phyloP scores from a whole-genome alignment of 2,888 invertebrate species.

The Acleris holmiana region DNA sequence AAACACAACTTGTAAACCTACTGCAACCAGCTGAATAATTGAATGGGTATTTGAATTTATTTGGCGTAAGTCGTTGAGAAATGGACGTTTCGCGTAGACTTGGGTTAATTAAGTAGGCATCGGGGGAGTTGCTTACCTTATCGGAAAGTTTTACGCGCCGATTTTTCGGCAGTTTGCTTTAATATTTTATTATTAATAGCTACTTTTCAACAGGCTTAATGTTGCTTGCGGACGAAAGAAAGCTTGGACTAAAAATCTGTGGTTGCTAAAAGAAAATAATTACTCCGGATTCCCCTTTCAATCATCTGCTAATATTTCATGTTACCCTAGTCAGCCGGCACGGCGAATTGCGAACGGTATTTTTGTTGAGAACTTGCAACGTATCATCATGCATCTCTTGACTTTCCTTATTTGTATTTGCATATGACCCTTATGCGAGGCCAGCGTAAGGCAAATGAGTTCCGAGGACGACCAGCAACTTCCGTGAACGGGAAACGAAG shows the following conservation, averaged over 20 bases:
- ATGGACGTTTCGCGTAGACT: conserved; percentile 20
- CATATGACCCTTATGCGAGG: conserved; percentile 26
- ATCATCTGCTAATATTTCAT: not conserved
- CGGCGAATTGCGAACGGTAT: not conserved
- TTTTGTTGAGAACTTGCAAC: conserved; percentile 5
- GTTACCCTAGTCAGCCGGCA: not conserved
- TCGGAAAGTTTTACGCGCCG: conserved; percentile 26
- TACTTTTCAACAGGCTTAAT: conserved; percentile 7
- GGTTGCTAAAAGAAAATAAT: conserved; percentile 1
- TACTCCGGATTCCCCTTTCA: not conserved
- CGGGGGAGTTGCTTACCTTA: conserved; percentile 25
- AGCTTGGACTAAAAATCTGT: not conserved
- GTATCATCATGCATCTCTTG: conserved; percentile 20
- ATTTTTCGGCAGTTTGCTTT: conserved; percentile 27
- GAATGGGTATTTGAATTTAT: conserved; percentile 36
- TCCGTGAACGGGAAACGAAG: conserved; percentile 20
- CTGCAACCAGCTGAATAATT: conserved; percentile 30
- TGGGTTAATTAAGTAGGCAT: conserved; percentile 28
- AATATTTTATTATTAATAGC: conserved; percentile 30
- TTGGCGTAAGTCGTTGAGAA: conserved; percentile 22
- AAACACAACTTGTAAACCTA: conserved; percentile 23
- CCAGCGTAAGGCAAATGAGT: conserved; percentile 17
- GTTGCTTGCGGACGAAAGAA: not conserved
- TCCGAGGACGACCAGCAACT: conserved; percentile 25
- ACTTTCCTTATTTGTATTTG: conserved; percentile 30